Base-by-base conservation (phyloP, 2,113 vertebrate species). In the Entelurus aequoreus region DNA sequence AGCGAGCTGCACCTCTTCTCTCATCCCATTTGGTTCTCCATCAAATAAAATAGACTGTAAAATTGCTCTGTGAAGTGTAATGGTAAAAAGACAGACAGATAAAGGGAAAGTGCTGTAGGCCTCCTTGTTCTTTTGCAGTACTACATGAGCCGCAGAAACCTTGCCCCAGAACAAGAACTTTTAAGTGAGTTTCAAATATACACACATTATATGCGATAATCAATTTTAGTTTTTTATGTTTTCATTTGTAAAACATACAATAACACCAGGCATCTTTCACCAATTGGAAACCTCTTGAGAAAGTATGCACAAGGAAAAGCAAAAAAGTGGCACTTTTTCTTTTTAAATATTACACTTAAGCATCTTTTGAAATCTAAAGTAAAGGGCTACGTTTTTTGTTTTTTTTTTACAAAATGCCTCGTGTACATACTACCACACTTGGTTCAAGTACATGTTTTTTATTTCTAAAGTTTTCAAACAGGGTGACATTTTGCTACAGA, bases 41-140 rank as follows among this genome's bases (percentile, higher is more conserved):
- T 4, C 71, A 81, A 79, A 84, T 82, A 87, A 91, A 88, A 80
- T 79, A 88, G 86, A 81, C 82, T 85, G 83, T 80, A 84, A 79
- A 85, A 91, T 90, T 88, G 88, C 87, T 88, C 84, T 84, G 90
- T 92, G 88, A 86, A 87, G 84, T 84, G 83, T 84, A 86, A 85
- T 83, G 85, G 84, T 80, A 75, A 77, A 88, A 66, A 82, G 58
- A 49, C 51, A 38, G 51, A 52, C 0, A 6, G 71, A 53, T 76
- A 54, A 54, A 71, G 62, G 44, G 68, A 52, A 63, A 42, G 38
- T 59, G 60, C 62, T 71, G 40, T 11, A 63, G 74, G 81, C 81
- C 74, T 77, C 67, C 63, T 63, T 70, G 69, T 75, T 69, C 72
- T 48, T 68, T 49, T 54, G 40, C 28, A 60, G 48, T 67, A 65